A percentile compares a stretch with the other conserved stretches of the same genome.
Conservation (phyloP, 1,140 invertebrate genomes). For the Drosophila seguyi region DNA sequence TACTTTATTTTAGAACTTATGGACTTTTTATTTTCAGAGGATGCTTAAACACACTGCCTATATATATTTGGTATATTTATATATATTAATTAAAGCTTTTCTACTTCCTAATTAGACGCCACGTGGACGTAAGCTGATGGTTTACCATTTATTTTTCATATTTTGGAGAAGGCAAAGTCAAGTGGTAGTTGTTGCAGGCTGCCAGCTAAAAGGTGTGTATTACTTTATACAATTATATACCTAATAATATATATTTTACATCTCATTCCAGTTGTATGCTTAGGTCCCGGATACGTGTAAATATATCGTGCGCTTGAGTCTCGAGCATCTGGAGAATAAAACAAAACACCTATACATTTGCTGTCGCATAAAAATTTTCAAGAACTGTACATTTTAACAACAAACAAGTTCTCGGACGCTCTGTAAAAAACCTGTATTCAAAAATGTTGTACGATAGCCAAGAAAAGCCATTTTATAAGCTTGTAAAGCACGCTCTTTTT, state of each 20-base stretch:
- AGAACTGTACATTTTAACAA: slow-evolving; percentile 67
- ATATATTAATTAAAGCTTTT: not conserved
- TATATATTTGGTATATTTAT: no score
- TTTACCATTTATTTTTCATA: slow-evolving; percentile 35
- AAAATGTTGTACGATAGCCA: slow-evolving; percentile 52
- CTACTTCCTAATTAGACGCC: slow-evolving; percentile 32
- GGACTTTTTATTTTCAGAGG: slow-evolving; percentile 9
- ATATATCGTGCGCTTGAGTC: slow-evolving; percentile 48
- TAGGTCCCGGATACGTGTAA: slow-evolving; percentile 53
- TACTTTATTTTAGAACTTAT: not conserved
- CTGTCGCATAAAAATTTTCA: slow-evolving; percentile 66
- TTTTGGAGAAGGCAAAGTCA: slow-evolving; percentile 21
- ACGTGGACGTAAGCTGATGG: slow-evolving; percentile 38
- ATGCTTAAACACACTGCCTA: not conserved
- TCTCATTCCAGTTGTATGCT: slow-evolving; percentile 52
- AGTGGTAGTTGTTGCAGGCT: slow-evolving; percentile 26
- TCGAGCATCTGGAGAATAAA: slow-evolving; percentile 8
- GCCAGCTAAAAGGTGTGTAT: slow-evolving; percentile 41
- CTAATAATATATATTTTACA: not conserved
- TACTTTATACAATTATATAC: not conserved
- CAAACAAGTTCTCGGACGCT: slow-evolving; percentile 26
- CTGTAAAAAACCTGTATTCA: slow-evolving; percentile 10
- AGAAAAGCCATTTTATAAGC: slow-evolving; percentile 64
- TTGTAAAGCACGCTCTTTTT: slow-evolving; percentile 69
- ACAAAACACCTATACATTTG: slow-evolving; percentile 57